A percentile compares a stretch with the other conserved stretches of the same genome.
Evolutionary conservation across 1,140 invertebrate species (phyloP).

Genomic region (Tetragnatha versicolor): DNA sequence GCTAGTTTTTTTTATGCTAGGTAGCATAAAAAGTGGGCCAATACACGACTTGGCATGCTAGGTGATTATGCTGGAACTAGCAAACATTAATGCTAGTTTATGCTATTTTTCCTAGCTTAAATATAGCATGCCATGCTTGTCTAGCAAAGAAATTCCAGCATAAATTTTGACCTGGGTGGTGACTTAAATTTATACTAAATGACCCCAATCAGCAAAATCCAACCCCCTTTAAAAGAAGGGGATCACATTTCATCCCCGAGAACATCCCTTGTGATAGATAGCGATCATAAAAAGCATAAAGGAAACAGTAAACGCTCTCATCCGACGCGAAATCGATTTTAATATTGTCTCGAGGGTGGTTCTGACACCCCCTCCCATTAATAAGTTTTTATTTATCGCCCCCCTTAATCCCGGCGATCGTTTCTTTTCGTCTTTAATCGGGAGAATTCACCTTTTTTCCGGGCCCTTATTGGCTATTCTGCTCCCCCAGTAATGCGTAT

Average conservation of each 20-base stretch:
- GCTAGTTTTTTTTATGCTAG: no score
- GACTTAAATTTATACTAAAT: no score
- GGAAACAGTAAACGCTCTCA: not conserved
- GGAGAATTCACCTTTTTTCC: not conserved
- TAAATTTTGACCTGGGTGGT: no score
- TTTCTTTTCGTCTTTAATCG: conserved; percentile 16
- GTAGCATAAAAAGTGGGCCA: no score
- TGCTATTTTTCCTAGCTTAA: no score
- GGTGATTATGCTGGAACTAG: no score
- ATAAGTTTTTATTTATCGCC: conserved; percentile 39
- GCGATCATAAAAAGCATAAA: not conserved
- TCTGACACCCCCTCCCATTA: conserved; percentile 29
- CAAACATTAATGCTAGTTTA: no score
- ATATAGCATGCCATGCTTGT: no score
- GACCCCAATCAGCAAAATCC: no score
- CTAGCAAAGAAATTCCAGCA: no score
- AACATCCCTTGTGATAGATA: not conserved
- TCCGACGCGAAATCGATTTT: conserved; percentile 30
- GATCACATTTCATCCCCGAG: conserved; percentile 2
- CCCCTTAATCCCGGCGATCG: not conserved
- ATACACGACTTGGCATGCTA: no score
- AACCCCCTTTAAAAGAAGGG: not conserved
- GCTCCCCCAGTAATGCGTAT: conserved; percentile 1
- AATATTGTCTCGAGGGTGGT: conserved; percentile 38
- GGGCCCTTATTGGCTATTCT: not conserved